Base-by-base conservation (phyloP, 2,113 vertebrate genomes). In the Osmerus mordax region DNA sequence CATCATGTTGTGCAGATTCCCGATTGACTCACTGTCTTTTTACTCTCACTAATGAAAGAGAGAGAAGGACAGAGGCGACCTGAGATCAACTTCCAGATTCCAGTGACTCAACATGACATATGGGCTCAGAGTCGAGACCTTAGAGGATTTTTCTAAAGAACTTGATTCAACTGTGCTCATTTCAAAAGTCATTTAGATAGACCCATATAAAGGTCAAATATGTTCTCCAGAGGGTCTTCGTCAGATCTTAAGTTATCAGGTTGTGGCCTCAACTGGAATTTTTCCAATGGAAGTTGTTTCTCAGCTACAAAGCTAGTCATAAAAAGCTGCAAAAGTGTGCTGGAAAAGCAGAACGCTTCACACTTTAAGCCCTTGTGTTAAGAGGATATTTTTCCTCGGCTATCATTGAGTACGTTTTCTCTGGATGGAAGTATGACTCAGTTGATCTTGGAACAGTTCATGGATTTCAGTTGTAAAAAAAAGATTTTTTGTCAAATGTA, bases 401-500 rank as follows among this genome's bases (percentile, higher is more conserved):
- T 63, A 76, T 56, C 66, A 69, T 73, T 47, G 70, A 47, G 41
- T 56, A 54, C 75, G 72, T 83, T 85, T 18, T 81, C 78, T 63
- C 52, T 53, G 69, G 70, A 77, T 76, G 77, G 70, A 71, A n/a
- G 25, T 72, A 41, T 83, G 80, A 85, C 76, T 86, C 85, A 83
- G 73, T 73, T 74, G 72, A 64, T 58, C 64, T 58, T 77, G 79
- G 70, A 75, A 80, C 41, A 80, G 67, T 77, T 64, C 73, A 74
- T 75, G 67, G 76, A 47, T 81, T 73, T 79, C 71, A 80, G 55
- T 36, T 69, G 11, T 65, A 16, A 78, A 67, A 68, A 72, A 60
- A 53, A 18, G 32, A n/a, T 58, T 65, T 78, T 83, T 81, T 63
- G 41, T 47, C 9, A 47, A 47, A 78, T 76, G 60, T 29, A 53